These are phyloP conservation scores for Ophthalmolycus amberensis DNA, from an alignment of 2,113 vertebrate genomes.

Conservation along the genomic window DNA sequence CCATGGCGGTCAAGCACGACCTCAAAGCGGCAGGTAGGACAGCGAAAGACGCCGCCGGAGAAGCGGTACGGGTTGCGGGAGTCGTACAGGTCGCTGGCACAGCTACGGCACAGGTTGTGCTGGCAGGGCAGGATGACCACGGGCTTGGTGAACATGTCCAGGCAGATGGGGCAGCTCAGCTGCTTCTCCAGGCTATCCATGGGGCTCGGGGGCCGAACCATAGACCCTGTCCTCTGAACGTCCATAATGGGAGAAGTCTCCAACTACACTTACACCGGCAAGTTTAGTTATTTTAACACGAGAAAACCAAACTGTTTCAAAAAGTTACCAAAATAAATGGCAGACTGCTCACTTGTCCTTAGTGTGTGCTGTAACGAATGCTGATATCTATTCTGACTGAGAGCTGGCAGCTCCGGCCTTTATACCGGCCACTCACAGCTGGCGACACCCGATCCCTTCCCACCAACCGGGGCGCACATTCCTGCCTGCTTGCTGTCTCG, in stretches of 20 bases:
- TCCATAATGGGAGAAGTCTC: constrained; percentile 74
- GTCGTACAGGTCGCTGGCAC: constrained; percentile 94
- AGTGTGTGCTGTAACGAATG: constrained; percentile 29
- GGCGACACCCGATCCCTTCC: constrained; percentile 71
- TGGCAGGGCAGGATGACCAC: constrained; percentile 98
- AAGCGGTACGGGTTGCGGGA: constrained; percentile 86
- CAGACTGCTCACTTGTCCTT: constrained; percentile 4
- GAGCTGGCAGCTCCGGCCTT: constrained; percentile 65
- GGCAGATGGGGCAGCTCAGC: constrained; percentile 96
- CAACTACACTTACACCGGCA: not conserved
- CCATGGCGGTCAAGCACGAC: constrained; percentile 97
- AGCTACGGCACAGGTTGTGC: constrained; percentile 96
- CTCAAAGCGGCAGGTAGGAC: constrained; percentile 96
- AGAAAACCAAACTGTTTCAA: not conserved
- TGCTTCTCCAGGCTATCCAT: constrained; percentile 98
- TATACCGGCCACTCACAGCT: constrained; percentile 78
- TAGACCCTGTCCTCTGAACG: constrained; percentile 80
- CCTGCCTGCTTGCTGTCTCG: constrained; percentile 72
- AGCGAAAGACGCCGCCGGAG: constrained; percentile 92
- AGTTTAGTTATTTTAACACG: constrained; percentile 5
- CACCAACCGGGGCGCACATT: constrained; percentile 75
- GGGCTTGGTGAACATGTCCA: constrained; percentile 97
- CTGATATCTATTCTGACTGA: constrained; percentile 71
- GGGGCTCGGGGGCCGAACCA: constrained; percentile 80
- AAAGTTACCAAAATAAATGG: not conserved